A percentile compares a stretch with the other conserved stretches of the same genome.
Conservation (phyloP, 2,888 invertebrate genomes). For the Isoperla grammatica region DNA sequence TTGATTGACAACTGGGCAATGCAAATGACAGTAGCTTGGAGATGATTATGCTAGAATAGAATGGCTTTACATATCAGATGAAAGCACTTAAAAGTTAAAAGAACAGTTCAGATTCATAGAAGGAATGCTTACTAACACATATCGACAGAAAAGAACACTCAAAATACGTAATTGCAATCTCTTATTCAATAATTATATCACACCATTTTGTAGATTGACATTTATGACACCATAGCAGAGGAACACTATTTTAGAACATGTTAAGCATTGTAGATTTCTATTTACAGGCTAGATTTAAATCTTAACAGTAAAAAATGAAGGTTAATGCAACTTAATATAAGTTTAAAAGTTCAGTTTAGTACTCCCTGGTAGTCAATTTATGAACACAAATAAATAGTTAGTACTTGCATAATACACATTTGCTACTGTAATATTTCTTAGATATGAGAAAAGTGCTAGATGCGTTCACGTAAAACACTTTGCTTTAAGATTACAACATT, state of each 20-base stretch:
- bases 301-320: background rate
- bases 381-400: background rate
- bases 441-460: too few relatives aligned
- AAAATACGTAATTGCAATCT: too few relatives aligned
- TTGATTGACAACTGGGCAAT: too few relatives aligned
- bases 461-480: too few relatives aligned
- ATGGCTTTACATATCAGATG: slow-evolving; percentile 11
- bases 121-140: too few relatives aligned
- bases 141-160: too few relatives aligned
- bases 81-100: slow-evolving; percentile 1
- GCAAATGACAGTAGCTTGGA: background rate
- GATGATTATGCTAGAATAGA: background rate
- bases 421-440: too few relatives aligned
- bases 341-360: slow-evolving; percentile 9
- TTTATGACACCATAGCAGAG: too few relatives aligned
- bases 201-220: too few relatives aligned
- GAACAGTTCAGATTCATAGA: too few relatives aligned
- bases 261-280: background rate
- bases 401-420: background rate
- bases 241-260: background rate
- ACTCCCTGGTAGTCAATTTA: slow-evolving; percentile 30
- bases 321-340: slow-evolving; percentile 1
- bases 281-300: background rate
- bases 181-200: too few relatives aligned
- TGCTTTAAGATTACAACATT: too few relatives aligned